These are phyloP conservation scores for Gila robusta DNA, from an alignment of 2,797 vertebrate species.

Conservation along the genomic window DNA sequence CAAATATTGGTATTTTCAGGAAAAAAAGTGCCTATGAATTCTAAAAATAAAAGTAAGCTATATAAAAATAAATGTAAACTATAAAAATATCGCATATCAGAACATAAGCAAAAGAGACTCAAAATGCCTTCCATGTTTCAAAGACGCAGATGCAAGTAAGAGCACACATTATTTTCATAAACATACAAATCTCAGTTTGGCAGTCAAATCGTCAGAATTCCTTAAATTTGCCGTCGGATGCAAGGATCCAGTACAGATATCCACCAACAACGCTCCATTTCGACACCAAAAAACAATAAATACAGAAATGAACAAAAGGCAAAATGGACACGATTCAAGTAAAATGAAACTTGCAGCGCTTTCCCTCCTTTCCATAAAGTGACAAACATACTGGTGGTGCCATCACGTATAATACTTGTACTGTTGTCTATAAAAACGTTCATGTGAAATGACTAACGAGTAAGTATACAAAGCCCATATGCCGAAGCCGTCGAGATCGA, in stretches of 20 bases:
- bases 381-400: conserved; percentile 37
- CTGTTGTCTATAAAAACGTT: conserved; percentile 33
- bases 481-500: conserved; percentile 4
- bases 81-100: conserved; percentile 27
- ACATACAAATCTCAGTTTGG: conserved; percentile 45
- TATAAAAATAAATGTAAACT: conserved; percentile 44
- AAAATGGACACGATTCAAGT: conserved; percentile 33
- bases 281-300: conserved; percentile 57
- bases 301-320: conserved; percentile 33
- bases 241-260: conserved; percentile 17
- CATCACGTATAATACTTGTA: conserved; percentile 41
- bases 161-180: conserved; percentile 27
- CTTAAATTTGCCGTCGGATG: conserved; percentile 15
- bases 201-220: conserved; percentile 36
- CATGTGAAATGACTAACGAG: conserved; percentile 40
- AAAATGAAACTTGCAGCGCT: conserved; percentile 32
- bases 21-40: conserved; percentile 56
- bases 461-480: conserved; percentile 25
- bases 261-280: conserved; percentile 10
- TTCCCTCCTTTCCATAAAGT: conserved; percentile 34
- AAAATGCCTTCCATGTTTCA: conserved; percentile 47
- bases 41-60: neutral
- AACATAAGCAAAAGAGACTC: neutral
- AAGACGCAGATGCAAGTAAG: conserved; percentile 17
- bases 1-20: conserved; percentile 28